Evolutionary conservation across 2,888 invertebrate species (phyloP).

Genomic region (Microchrysa polita): DNA sequence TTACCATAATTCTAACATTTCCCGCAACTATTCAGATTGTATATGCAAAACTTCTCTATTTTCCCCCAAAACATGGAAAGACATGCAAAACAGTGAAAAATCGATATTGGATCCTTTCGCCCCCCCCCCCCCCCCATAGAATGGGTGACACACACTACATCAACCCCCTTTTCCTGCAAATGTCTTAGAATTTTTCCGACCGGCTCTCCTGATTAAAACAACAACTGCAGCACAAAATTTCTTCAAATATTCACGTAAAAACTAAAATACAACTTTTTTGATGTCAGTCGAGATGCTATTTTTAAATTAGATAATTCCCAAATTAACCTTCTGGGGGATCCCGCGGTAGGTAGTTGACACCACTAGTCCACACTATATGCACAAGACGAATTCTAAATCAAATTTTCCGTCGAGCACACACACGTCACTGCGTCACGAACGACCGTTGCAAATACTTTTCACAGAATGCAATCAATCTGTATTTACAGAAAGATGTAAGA

Average conservation of each 20-base stretch:
- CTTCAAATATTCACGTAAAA: slow-evolving; percentile 5
- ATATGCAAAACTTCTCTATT: no score
- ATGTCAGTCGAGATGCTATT: slow-evolving; percentile 32
- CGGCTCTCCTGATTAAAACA: neutral
- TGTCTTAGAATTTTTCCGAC: neutral
- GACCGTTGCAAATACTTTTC: neutral
- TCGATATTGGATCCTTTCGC: slow-evolving; percentile 31
- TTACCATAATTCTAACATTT: neutral
- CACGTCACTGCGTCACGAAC: slow-evolving; percentile 2
- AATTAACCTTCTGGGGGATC: slow-evolving; percentile 30
- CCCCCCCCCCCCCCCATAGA: no score
- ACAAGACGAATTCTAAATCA: neutral
- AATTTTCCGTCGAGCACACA: neutral
- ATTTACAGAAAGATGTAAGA: neutral
- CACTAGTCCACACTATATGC: neutral
- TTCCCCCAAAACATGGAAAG: neutral
- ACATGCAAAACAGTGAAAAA: slow-evolving; percentile 22
- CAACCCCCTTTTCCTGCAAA: no score
- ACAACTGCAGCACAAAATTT: neutral
- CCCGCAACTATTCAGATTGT: neutral
- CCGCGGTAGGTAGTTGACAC: neutral
- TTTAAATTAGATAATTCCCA: slow-evolving; percentile 18
- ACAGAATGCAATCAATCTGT: neutral
- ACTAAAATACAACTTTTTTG: slow-evolving; percentile 28
- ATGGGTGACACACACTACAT: neutral